These are phyloP conservation scores for Brachionus manjavacas DNA, from an alignment of 1,140 invertebrate species.

Conservation along the genomic window DNA sequence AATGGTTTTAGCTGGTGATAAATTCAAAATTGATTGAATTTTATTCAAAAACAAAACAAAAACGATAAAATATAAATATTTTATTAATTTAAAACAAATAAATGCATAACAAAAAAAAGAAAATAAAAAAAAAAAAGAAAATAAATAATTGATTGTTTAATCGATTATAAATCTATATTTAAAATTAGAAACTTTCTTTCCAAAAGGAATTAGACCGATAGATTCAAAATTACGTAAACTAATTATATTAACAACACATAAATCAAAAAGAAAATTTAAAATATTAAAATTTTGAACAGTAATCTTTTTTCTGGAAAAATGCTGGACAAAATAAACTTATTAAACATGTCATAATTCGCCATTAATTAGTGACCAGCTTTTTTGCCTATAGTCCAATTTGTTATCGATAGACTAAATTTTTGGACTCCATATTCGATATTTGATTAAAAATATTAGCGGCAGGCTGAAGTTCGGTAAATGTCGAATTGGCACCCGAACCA, in stretches of 20 bases:
- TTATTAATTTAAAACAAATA: neutral
- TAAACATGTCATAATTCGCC: neutral
- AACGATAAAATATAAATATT: neutral
- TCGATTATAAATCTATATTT: neutral
- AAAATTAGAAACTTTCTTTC: neutral
- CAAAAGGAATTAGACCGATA: neutral
- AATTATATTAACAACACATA: neutral
- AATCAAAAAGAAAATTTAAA: neutral
- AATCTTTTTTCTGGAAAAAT: neutral
- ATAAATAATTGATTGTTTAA: neutral
- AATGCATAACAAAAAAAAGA: neutral
- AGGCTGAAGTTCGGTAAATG: constrained; percentile 23
- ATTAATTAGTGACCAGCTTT: neutral
- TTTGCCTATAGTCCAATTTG: neutral
- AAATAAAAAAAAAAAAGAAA: neutral
- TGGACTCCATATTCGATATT: constrained; percentile 15
- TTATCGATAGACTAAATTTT: constrained; percentile 25
- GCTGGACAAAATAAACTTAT: neutral
- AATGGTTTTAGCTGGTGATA: too few species aligned
- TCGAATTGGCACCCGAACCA: neutral
- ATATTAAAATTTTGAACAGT: neutral
- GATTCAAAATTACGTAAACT: neutral
- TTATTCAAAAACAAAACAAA: too few species aligned
- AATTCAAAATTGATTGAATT: neutral
- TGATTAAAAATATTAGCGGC: neutral